Evolutionary conservation across 2,797 vertebrate genomes (phyloP).

Genomic region (Acanthurus leucopareius): DNA sequence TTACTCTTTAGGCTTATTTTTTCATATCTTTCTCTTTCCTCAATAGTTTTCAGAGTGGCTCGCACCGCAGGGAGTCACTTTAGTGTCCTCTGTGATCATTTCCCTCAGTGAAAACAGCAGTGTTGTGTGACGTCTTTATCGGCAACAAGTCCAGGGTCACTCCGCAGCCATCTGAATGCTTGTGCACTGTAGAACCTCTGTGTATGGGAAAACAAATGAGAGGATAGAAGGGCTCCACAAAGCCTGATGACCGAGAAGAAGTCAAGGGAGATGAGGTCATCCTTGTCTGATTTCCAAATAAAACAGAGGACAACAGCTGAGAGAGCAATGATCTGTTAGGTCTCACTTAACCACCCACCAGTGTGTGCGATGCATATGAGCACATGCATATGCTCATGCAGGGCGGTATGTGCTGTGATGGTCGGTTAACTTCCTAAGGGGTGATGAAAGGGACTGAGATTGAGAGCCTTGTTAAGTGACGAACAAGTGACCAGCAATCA

Average conservation of each 20-base stretch:
- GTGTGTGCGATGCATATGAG: constrained; percentile 61
- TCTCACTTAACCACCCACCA: constrained; percentile 73
- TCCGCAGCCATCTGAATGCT: constrained; percentile 55
- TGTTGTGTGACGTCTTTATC: constrained; percentile 70
- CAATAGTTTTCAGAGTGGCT: constrained; percentile 13
- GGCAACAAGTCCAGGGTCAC: constrained; percentile 50
- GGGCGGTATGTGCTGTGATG: constrained; percentile 56
- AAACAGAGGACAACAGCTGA: constrained; percentile 78
- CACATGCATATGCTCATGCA: constrained; percentile 56
- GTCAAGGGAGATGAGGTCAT: constrained; percentile 78
- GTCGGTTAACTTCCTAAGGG: constrained; percentile 68
- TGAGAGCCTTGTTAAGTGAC: constrained; percentile 59
- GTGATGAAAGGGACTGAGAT: constrained; percentile 67
- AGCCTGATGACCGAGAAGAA: constrained; percentile 72
- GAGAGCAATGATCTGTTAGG: constrained; percentile 71
- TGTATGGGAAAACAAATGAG: constrained; percentile 55
- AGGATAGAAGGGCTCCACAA: constrained; percentile 52
- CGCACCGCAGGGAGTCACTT: constrained; percentile 43
- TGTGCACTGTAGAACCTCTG: constrained; percentile 39
- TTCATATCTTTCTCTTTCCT: constrained; percentile 27
- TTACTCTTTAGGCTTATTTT: constrained; percentile 7
- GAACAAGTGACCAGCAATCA: constrained; percentile 67
- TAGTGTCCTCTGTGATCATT: constrained; percentile 46
- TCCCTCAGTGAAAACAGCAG: constrained; percentile 54
- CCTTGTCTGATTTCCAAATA: constrained; percentile 73